Evolutionary conservation across 2,113 vertebrate genomes (phyloP).

Genomic region (Microtus ochrogaster): DNA sequence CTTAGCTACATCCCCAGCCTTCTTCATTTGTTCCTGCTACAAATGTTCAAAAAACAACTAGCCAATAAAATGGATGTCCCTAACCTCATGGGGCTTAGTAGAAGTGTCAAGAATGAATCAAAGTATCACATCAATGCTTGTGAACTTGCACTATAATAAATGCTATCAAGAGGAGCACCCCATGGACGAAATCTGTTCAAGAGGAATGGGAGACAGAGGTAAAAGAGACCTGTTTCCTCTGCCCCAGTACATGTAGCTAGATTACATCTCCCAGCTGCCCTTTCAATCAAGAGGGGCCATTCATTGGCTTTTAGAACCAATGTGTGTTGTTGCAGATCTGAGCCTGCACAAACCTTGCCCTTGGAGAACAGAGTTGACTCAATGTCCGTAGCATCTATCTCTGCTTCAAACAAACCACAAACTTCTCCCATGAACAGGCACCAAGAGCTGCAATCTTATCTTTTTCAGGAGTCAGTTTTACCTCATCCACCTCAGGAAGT

Average conservation of each 20-base stretch:
- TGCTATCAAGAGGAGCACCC: not conserved
- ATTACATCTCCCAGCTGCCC: not conserved
- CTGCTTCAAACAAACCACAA: not conserved
- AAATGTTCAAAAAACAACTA: not conserved
- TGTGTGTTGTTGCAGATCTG: too few relatives aligned
- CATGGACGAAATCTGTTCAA: too few relatives aligned
- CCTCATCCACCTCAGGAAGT: not conserved
- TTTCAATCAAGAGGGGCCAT: not conserved
- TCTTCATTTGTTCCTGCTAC: not conserved
- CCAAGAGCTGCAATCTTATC: accelerated
- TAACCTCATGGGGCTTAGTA: not conserved
- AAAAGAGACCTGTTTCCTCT: not conserved
- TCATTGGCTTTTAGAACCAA: not conserved
- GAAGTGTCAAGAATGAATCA: not conserved
- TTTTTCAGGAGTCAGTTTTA: not conserved
- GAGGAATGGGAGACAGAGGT: not conserved
- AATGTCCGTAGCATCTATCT: not conserved
- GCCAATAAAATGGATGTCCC: not conserved
- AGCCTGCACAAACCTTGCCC: not conserved
- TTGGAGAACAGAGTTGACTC: accelerated
- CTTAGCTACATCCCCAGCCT: not conserved
- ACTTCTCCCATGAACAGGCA: not conserved
- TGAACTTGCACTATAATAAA: not conserved
- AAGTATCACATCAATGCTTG: not conserved
- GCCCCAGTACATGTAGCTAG: not conserved